A percentile compares a stretch with the other conserved stretches of the same genome.
phyloP scores from a whole-genome alignment of 2,797 vertebrate species.

The Rhinatrema bivittatum region DNA sequence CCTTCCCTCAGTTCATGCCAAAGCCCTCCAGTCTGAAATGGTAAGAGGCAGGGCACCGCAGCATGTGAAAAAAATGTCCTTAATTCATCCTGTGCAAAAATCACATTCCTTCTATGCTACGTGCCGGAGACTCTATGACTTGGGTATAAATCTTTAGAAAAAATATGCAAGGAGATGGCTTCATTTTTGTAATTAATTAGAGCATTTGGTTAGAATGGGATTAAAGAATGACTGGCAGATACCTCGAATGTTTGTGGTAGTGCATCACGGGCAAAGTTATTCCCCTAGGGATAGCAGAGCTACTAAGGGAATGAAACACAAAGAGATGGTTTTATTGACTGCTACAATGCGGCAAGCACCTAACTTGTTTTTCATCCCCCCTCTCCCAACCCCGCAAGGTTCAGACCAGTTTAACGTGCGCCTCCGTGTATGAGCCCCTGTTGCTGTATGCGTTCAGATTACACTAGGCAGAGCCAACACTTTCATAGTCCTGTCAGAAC shows the following conservation, averaged over 20 bases:
- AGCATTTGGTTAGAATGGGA: constrained; percentile 19
- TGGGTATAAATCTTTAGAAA: constrained; percentile 18
- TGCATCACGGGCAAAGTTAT: constrained; percentile 26
- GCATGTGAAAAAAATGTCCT: too few species aligned
- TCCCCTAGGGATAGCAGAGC: constrained; percentile 7
- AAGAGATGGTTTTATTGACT: constrained; percentile 13
- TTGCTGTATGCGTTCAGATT: too few species aligned
- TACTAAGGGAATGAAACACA: constrained; percentile 18
- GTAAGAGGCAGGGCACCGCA: too few species aligned
- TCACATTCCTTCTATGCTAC: constrained; percentile 11
- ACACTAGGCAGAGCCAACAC: too few species aligned
- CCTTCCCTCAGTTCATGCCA: too few species aligned
- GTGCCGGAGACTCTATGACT: constrained; percentile 15
- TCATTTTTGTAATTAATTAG: constrained; percentile 20
- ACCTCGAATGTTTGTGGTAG: constrained; percentile 11
- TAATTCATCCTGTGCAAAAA: background rate
- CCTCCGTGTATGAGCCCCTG: too few species aligned
- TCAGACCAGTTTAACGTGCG: too few species aligned
- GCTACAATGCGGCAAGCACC: too few species aligned
- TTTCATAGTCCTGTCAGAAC: too few species aligned
- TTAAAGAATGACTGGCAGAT: constrained; percentile 18
- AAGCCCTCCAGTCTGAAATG: too few species aligned
- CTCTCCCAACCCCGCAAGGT: too few species aligned
- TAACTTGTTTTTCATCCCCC: too few species aligned
- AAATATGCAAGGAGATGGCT: constrained; percentile 16